Base-by-base conservation (phyloP, 1,140 invertebrate genomes). In the Drosophila melanica region DNA sequence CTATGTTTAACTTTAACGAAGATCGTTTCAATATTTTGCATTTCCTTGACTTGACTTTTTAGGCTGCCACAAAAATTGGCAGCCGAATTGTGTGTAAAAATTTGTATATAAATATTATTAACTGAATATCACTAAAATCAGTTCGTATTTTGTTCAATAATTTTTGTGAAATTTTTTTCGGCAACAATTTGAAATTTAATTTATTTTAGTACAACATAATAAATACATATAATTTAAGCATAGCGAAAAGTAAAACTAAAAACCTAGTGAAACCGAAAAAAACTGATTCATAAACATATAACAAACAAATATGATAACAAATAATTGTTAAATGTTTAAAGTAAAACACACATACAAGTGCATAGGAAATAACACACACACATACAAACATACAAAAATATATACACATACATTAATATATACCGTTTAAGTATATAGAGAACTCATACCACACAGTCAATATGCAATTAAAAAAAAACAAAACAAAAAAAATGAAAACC, bases 291-390 rank as follows among this genome's bases (percentile, higher is more conserved):
- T 53, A 41, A 59, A 57, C 55, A 41, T 66, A 65, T 14, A 44
- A 55, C 8, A 76, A 70, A 59, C 20, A 57, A 58, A 53, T 64
- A 70, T 55, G 39, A 62, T 55, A 67, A 66, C 23, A 47, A 42
- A 62, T 86, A 84, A 89, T 89, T 89, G 85, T 89, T 89, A 73
- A 84, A 89, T 84, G 84, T 89, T 89, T 71, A 72, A 77, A 45
- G 58, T 42, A 79, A 69, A 75, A 55, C 18, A 78, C 53, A 65
- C 42, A 75, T 63, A 75, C 60, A 77, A 59, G 64, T 58, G 73
- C 69, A 85, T 44, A 81, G 30, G 74, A 11, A 73, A 45, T 70
- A 47, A 75, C 51, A 77, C 47, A 70, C 70, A 77, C 55, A 67
- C 39, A 67, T 30, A 78, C 62, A 80, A 20, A 53, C 27, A 81